Base-by-base conservation (phyloP, 2,888 invertebrate species). In the Nymphalis polychloros region DNA sequence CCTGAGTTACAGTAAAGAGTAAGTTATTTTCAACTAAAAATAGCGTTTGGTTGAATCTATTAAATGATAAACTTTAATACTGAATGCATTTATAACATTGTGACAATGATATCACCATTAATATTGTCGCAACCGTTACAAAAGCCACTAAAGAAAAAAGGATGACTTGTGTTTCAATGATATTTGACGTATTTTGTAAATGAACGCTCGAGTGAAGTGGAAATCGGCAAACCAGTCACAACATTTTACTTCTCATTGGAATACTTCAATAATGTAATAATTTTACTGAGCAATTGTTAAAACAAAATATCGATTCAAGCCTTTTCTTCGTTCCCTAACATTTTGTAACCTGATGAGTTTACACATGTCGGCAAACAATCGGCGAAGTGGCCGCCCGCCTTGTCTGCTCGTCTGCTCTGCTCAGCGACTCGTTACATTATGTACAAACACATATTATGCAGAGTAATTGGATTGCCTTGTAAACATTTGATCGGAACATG, bases 381-480 rank as follows among this genome's bases (percentile, higher is more conserved):
- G 69, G 62, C 67, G 59, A 67, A 73, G 74, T 74, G 75, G 64
- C 63, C 64, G 63, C 63, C 66, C 63, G 60, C 61, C 61, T 65
- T 60, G 59, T 20, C 50, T 20, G 46, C 60, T 31, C 62, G 55
- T 65, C 62, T 57, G 20, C 60, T 57, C 59, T 17, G 31, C 60
- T 61, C 46, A 31, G 50, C 63, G 49, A 52, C 68, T 68, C 62
- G 70, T 67, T 71, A 72, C 69, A 70, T 71, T 69, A 73, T 68
- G 66, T 63, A 73, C 63, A 60, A 52, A 41, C 68, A 68, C 64
- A 64, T 16, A 68, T 68, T 68, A 68, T 75, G 66, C 73, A 62
- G 64, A 73, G 74, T 73, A 75, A 76, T 77, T 76, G 75, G 72
- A 75, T 74, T 75, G 74, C 68, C 66, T 69, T 69, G 69, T 71